Percentiles rank a stretch among this genome's conserved stretches.
Evolutionary conservation across 2,888 invertebrate species (phyloP).

Genomic region (Amphiduros pacificus): DNA sequence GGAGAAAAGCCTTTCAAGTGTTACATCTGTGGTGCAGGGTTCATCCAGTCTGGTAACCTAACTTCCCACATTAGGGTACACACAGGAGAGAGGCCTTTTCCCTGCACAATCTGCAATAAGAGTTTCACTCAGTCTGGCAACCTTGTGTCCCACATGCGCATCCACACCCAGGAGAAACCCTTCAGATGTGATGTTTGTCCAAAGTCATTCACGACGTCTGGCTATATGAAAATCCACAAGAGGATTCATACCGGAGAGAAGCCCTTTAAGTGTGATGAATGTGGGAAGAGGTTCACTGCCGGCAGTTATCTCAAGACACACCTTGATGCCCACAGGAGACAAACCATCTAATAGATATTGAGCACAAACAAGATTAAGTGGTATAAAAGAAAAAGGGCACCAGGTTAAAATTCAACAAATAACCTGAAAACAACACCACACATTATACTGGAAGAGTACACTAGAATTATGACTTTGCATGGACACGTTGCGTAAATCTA

Average conservation of each 20-base stretch:
- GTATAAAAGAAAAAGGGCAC: no score
- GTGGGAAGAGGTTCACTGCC: not conserved
- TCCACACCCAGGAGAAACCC: not conserved
- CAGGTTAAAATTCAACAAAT: no score
- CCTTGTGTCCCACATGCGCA: not conserved
- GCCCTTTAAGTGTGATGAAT: not conserved
- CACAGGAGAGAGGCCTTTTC: conserved; percentile 6
- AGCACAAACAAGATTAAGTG: no score
- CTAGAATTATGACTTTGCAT: no score
- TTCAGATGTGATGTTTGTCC: not conserved
- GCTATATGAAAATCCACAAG: not conserved
- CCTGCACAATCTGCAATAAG: conserved; percentile 4
- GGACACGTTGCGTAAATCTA: no score
- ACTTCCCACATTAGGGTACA: not conserved
- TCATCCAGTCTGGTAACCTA: not conserved
- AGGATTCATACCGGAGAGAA: conserved; percentile 1
- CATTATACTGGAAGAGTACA: no score
- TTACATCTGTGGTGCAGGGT: not conserved
- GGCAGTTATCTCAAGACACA: not conserved
- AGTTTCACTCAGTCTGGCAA: not conserved
- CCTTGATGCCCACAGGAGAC: no score
- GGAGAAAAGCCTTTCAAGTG: conserved; percentile 2
- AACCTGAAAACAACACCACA: no score
- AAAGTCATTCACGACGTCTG: not conserved
- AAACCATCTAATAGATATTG: no score